Conservation (phyloP, 2,113 vertebrate genomes). For the Cyanoderma ruficeps region DNA sequence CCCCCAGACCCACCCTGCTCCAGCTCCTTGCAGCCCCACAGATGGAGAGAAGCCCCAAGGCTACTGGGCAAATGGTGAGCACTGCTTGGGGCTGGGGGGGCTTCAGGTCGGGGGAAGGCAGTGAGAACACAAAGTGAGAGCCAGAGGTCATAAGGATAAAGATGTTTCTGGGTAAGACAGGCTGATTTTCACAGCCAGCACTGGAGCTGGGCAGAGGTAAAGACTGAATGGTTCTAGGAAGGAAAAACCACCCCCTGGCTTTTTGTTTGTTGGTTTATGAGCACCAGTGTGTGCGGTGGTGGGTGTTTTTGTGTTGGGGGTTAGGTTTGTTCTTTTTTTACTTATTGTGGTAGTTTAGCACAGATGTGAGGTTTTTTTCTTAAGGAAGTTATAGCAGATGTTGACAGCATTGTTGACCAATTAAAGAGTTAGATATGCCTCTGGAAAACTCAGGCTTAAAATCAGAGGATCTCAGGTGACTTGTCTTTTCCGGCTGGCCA, state of each 20-base stretch:
- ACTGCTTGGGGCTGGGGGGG: background rate
- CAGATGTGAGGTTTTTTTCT: no score
- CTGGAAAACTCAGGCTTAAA: no score
- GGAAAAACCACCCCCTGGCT: background rate
- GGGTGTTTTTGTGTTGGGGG: no score
- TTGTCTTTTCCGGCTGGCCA: no score
- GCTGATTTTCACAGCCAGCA: background rate
- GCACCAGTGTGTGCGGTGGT: background rate
- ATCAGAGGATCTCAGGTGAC: no score
- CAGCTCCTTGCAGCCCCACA: background rate
- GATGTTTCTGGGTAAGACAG: background rate
- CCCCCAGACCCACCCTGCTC: background rate
- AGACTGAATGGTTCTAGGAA: background rate
- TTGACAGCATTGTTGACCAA: no score
- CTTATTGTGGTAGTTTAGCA: no score
- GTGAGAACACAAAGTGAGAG: background rate
- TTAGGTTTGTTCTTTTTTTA: no score
- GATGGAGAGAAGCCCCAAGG: background rate
- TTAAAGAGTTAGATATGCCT: no score
- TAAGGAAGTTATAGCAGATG: no score
- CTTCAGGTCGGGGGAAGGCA: background rate
- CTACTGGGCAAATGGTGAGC: background rate
- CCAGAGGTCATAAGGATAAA: background rate
- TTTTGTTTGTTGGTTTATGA: background rate
- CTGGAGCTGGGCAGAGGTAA: background rate